These are phyloP conservation scores for Dasyprocta punctata DNA, from an alignment of 2,113 vertebrate genomes.

Conservation along the genomic window DNA sequence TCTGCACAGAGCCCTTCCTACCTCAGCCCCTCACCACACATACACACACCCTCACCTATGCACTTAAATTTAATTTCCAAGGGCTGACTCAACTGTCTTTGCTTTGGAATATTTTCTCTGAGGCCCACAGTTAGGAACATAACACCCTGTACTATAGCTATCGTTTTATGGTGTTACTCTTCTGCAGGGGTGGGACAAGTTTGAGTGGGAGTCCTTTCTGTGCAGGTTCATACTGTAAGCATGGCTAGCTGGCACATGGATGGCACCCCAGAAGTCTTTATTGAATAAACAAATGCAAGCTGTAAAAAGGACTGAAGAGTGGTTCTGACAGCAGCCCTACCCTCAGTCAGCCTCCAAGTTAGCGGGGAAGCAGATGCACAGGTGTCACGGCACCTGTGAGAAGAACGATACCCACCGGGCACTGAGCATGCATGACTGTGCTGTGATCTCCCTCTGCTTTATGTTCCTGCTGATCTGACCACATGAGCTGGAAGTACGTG, in stretches of 20 bases:
- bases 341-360: neutral
- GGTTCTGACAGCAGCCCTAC: neutral
- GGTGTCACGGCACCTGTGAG: too few relatives aligned
- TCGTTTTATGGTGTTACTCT: neutral
- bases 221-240: neutral
- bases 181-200: neutral
- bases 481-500: neutral
- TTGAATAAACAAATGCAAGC: neutral
- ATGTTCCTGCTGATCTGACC: neutral
- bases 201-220: neutral
- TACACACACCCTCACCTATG: neutral
- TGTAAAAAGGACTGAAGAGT: neutral
- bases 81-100: neutral
- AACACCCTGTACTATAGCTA: neutral
- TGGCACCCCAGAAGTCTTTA: neutral
- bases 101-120: neutral
- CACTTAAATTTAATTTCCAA: neutral
- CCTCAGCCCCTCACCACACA: neutral
- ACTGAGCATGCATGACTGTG: neutral
- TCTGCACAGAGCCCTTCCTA: neutral
- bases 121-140: neutral
- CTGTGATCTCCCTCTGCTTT: neutral
- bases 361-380: neutral
- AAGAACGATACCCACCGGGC: rapidly evolving
- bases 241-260: neutral